These are phyloP conservation scores for Drosophila busckii DNA, from an alignment of 1,140 invertebrate species.

Conservation along the genomic window DNA sequence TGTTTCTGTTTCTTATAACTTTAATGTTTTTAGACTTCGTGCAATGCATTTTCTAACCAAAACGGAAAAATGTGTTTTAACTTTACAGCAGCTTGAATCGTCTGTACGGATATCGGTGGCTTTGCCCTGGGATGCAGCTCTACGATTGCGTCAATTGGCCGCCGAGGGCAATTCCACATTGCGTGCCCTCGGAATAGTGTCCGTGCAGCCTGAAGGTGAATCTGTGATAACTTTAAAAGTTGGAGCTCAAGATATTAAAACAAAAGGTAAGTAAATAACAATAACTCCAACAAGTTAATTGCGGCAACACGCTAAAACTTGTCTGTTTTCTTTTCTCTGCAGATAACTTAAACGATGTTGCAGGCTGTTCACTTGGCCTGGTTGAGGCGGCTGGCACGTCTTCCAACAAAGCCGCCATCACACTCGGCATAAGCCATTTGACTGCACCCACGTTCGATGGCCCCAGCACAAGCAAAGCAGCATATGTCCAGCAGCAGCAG, in stretches of 20 bases:
- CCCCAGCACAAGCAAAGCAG: slow-evolving; percentile 63
- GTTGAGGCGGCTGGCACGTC: slow-evolving; percentile 77
- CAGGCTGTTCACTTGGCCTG: slow-evolving; percentile 38
- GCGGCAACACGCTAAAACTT: neutral
- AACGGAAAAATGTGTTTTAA: too few relatives aligned
- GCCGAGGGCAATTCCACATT: slow-evolving; percentile 92
- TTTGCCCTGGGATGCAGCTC: slow-evolving; percentile 95
- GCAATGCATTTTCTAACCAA: slow-evolving; percentile 8
- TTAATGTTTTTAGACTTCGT: slow-evolving; percentile 3
- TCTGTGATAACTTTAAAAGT: slow-evolving; percentile 95
- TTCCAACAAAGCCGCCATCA: slow-evolving; percentile 44
- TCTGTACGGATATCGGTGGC: slow-evolving; percentile 96
- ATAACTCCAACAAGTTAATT: neutral
- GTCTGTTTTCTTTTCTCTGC: neutral
- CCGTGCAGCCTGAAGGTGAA: slow-evolving; percentile 97
- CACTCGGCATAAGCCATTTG: slow-evolving; percentile 27
- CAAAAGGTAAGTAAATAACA: slow-evolving; percentile 78
- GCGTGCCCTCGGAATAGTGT: slow-evolving; percentile 94
- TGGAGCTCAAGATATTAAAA: slow-evolving; percentile 86
- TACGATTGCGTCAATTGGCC: slow-evolving; percentile 92
- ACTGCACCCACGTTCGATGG: slow-evolving; percentile 50
- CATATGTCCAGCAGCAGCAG: slow-evolving; percentile 54
- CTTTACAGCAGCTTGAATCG: slow-evolving; percentile 90
- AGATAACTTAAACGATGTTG: slow-evolving; percentile 61
- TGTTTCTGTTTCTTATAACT: neutral